Conservation (phyloP, 2,888 invertebrate genomes). For the Aelia acuminata region DNA sequence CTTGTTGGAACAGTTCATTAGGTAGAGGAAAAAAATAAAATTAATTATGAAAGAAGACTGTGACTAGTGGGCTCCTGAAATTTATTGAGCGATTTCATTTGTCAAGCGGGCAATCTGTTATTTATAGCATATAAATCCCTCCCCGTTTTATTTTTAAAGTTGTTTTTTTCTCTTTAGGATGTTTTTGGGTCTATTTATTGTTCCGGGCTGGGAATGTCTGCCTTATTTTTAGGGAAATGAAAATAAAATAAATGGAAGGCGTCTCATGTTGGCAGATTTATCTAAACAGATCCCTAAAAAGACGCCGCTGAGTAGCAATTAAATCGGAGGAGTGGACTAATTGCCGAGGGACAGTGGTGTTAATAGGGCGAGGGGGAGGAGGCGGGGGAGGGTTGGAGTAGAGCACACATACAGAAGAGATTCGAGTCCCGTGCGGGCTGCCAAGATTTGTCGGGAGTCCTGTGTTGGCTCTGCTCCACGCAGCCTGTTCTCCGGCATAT, state of each 20-base stretch:
- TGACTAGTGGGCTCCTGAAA: not conserved
- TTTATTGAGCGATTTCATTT: slow-evolving; percentile 1
- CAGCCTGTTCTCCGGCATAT: not conserved
- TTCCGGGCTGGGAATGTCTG: not conserved
- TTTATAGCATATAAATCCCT: not conserved
- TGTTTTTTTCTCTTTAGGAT: not conserved
- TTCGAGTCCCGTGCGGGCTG: not conserved
- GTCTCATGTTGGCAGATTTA: not conserved
- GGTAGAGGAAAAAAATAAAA: not conserved
- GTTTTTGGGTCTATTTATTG: not conserved
- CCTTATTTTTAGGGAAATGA: not conserved
- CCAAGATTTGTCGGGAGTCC: not conserved
- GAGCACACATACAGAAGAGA: not conserved
- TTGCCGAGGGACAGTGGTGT: not conserved
- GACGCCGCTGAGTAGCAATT: slow-evolving; percentile 2
- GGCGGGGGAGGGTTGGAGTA: not conserved
- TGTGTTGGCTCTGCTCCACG: not conserved
- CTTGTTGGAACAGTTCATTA: not conserved
- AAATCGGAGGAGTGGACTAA: not conserved
- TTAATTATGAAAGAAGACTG: not conserved
- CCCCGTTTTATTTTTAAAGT: not conserved
- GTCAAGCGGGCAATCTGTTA: not conserved
- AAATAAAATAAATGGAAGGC: not conserved
- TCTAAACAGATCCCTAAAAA: not conserved
- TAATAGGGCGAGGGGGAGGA: not conserved